Conservation (phyloP, 1,140 invertebrate species). For the Heliconius melpomene region DNA sequence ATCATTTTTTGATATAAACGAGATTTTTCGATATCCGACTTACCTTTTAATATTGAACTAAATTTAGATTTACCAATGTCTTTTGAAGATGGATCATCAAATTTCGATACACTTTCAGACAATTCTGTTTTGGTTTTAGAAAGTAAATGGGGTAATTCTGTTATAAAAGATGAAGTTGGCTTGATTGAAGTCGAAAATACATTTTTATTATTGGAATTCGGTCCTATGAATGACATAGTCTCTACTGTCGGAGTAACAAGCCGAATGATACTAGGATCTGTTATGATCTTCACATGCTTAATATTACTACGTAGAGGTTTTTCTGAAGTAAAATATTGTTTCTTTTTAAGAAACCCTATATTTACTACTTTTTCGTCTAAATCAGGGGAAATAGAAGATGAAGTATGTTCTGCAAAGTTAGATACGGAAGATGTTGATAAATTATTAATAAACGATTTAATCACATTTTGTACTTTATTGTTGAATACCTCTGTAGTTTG, state of each 20-base stretch:
- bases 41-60: constrained; percentile 48
- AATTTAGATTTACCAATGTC: constrained; percentile 57
- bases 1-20: constrained; percentile 63
- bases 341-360: constrained; percentile 70
- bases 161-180: constrained; percentile 12
- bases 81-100: constrained; percentile 20
- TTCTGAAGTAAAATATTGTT: constrained; percentile 53
- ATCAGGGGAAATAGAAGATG: constrained; percentile 45
- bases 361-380: constrained; percentile 61
- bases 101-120: constrained; percentile 15
- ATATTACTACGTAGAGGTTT: constrained; percentile 56
- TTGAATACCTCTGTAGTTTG: constrained; percentile 73
- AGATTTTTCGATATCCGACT: constrained; percentile 47
- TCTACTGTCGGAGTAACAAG: constrained; percentile 45
- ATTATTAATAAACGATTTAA: constrained; percentile 70
- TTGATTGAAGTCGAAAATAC: constrained; percentile 26
- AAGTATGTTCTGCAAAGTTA: constrained; percentile 45
- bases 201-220: constrained; percentile 33
- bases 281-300: constrained; percentile 64
- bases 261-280: constrained; percentile 53
- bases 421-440: constrained; percentile 50
- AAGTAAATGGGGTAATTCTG: constrained; percentile 13
- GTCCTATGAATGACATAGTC: constrained; percentile 37
- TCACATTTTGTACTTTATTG: constrained; percentile 64
- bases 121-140: constrained; percentile 21